These are phyloP conservation scores for Alviniconcha marisindica DNA, from an alignment of 1,140 invertebrate species.

Conservation along the genomic window DNA sequence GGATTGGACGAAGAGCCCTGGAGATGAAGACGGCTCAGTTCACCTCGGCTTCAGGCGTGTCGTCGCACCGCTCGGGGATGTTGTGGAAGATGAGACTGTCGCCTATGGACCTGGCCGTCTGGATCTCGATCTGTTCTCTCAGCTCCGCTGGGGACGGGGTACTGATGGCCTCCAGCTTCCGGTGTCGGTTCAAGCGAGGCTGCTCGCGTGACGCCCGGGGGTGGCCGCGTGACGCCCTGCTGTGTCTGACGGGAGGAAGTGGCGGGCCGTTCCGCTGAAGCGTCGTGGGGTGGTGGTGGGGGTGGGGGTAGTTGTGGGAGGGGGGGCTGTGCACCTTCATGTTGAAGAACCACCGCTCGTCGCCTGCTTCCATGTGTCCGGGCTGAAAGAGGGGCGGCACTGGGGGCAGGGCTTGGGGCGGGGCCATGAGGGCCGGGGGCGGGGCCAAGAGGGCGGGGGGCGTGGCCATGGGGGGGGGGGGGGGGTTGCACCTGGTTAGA, in stretches of 20 bases:
- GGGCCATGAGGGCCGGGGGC: too few species aligned
- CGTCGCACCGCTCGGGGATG: constrained; percentile 5
- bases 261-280: background rate
- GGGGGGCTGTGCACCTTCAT: constrained; percentile 1
- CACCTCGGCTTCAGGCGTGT: constrained; percentile 28
- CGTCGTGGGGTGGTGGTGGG: background rate
- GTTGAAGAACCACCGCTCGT: constrained; percentile 16
- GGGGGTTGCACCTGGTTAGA: too few species aligned
- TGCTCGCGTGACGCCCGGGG: too few species aligned
- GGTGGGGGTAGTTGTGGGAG: background rate
- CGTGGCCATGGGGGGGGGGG: too few species aligned
- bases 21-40: too few species aligned
- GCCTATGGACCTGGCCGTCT: constrained; percentile 20
- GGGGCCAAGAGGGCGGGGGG: too few species aligned
- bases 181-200: background rate
- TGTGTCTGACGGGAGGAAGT: background rate
- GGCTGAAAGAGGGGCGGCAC: too few species aligned
- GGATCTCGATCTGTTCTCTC: constrained; percentile 25
- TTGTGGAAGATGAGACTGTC: constrained; percentile 38
- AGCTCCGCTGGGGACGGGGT: background rate
- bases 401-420: too few species aligned
- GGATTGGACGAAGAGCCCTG: too few species aligned
- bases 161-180: background rate
- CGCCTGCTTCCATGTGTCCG: background rate
- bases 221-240: background rate